Evolutionary conservation across 2,888 invertebrate genomes (phyloP).

Genomic region (Latrodectus hesperus): DNA sequence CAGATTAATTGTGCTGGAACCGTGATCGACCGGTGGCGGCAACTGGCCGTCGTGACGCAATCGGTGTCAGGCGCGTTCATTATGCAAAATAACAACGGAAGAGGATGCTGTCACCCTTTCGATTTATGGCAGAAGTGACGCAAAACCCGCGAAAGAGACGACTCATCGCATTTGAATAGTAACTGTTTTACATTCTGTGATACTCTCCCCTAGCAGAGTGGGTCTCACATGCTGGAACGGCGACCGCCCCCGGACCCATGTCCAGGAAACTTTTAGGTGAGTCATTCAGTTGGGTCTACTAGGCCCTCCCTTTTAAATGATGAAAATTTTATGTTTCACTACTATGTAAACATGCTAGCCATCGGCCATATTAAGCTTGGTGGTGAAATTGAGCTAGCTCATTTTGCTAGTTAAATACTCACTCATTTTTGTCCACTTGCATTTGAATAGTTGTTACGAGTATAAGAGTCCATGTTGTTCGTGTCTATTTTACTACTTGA

Average conservation of each 20-base stretch:
- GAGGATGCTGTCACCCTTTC: constrained; percentile 1
- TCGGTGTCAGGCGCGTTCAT: not conserved
- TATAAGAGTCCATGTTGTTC: too few species aligned
- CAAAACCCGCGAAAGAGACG: not conserved
- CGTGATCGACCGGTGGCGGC: not conserved
- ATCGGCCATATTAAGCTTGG: too few species aligned
- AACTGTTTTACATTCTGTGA: not conserved
- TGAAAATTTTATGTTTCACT: not conserved
- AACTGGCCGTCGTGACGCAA: constrained; percentile 25
- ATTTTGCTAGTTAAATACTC: too few species aligned
- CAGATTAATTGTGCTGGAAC: not conserved
- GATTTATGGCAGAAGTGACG: constrained; percentile 1
- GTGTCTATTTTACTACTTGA: too few species aligned
- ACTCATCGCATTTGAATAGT: too few species aligned
- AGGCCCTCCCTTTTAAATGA: not conserved
- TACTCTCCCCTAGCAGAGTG: not conserved
- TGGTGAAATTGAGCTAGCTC: too few species aligned
- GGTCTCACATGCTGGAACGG: constrained; percentile 48
- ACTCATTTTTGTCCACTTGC: too few species aligned
- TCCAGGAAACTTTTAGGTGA: constrained; percentile 51
- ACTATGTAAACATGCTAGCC: too few species aligned
- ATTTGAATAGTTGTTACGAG: too few species aligned
- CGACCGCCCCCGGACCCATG: constrained; percentile 49
- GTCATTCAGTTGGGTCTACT: not conserved
- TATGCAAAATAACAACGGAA: constrained; percentile 44